Evolutionary conservation across 2,888 invertebrate genomes (phyloP).

Genomic region (Phortica magna): DNA sequence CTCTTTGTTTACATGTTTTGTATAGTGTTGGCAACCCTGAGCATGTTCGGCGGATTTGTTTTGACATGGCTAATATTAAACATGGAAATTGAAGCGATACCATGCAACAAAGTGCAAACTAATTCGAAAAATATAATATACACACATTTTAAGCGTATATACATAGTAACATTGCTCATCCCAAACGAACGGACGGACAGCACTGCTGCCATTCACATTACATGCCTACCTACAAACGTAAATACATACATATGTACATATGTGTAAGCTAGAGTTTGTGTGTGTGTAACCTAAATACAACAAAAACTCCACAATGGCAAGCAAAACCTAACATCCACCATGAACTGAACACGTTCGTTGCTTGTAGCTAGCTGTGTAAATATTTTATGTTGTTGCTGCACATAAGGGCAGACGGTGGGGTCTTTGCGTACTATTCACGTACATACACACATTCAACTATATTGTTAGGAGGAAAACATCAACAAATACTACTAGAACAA

Average conservation of each 20-base stretch:
- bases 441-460: not conserved
- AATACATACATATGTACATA: not conserved
- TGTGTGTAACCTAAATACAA: slow-evolving; percentile 26
- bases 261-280: not conserved
- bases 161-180: not conserved
- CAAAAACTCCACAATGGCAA: slow-evolving; percentile 23
- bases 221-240: not conserved
- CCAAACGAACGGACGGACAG: not conserved
- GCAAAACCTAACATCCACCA: slow-evolving; percentile 21
- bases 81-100: slow-evolving; percentile 9
- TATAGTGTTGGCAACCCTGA: not conserved
- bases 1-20: slow-evolving; percentile 17
- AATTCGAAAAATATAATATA: too few species aligned
- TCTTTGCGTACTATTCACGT: not conserved
- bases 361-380: not conserved
- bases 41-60: not conserved
- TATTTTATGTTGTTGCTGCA: not conserved
- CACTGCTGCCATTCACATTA: not conserved
- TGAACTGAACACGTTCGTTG: slow-evolving; percentile 19
- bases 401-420: not conserved
- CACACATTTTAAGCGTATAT: not conserved
- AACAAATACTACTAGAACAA: not conserved
- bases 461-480: not conserved
- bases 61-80: slow-evolving; percentile 15
- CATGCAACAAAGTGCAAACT: not conserved